Evolutionary conservation across 1,140 invertebrate species (phyloP).

Genomic region (Aradophagus sp.): DNA sequence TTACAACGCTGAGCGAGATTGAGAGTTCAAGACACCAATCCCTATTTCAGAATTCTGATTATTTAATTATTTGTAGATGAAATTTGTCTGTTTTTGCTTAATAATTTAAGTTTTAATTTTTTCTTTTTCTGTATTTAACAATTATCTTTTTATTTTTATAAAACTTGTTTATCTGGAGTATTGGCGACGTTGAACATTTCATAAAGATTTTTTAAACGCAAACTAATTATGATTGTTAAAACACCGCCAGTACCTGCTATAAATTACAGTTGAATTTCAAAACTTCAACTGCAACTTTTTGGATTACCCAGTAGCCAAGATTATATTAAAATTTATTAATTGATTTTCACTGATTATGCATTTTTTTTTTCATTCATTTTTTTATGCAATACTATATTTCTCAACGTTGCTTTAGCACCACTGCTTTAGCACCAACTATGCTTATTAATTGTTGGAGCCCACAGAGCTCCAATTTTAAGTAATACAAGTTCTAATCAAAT

Average conservation of each 20-base stretch:
- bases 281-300: too few relatives aligned
- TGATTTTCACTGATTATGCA: too few relatives aligned
- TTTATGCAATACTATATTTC: too few relatives aligned
- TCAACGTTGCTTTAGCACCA: too few relatives aligned
- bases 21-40: conserved; percentile 56
- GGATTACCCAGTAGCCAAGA: too few relatives aligned
- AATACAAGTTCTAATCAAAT: too few relatives aligned
- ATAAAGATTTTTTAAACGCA: conserved; percentile 3
- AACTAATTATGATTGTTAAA: conserved; percentile 3
- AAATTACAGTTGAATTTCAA: conserved; percentile 5
- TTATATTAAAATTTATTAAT: too few relatives aligned
- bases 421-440: too few relatives aligned
- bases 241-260: background rate
- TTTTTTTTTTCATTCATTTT: too few relatives aligned
- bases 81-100: conserved; percentile 7
- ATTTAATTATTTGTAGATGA: conserved; percentile 24
- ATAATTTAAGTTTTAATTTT: conserved; percentile 7
- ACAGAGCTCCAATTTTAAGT: too few relatives aligned
- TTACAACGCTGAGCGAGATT: conserved; percentile 46
- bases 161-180: conserved; percentile 2
- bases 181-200: conserved; percentile 12
- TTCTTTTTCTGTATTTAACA: too few relatives aligned
- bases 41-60: conserved; percentile 15
- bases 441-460: too few relatives aligned
- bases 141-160: background rate